Base-by-base conservation (phyloP, 2,888 invertebrate species). In the Pyrrhia umbra region DNA sequence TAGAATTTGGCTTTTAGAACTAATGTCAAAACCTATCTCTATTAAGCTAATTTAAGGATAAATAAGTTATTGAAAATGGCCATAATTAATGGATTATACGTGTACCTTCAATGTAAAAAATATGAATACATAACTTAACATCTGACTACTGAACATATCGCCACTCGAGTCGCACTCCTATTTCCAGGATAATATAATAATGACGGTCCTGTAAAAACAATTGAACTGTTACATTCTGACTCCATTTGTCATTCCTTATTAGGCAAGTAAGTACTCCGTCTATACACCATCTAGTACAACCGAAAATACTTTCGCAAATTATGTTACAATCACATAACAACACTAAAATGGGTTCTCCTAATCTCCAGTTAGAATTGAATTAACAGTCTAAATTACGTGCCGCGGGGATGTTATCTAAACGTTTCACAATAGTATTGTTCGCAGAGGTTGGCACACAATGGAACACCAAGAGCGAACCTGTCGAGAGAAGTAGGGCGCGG, bases 371-470 rank as follows among this genome's bases (percentile, higher is more conserved):
- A 83, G 81, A 88, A 84, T 86, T 86, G 85, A 88, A 86, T 88
- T 84, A 82, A 85, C 80, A 79, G 84, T 79, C 85, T 82, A 88
- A 88, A 88, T 88, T 85, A 85, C 86, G 83, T 85, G 82, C 83
- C 84, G 85, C 82, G 79, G 88, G 90, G 90, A 91, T 91, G 88
- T 92, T 92, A 93, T 93, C 93, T 88, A 87, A 85, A 86, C 79
- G 84, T 92, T 93, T 92, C 92, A 91, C 92, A 94, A 94, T 90
- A 87, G 91, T 87, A 92, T 92, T 92, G 92, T 92, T 92, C 88
- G 86, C 77, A 73, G 86, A 84, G 83, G 86, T 89, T 87, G 87
- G 88, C 86, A 89, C 88, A 94, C 94, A 94, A 94, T 94, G 90
- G 93, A 92, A 90, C 91, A 92, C 91, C 90, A 90, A 90, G 91